Percentiles rank a stretch among this genome's conserved stretches.
These are phyloP conservation scores for Sphaerodactylus townsendi DNA, from an alignment of 2,113 vertebrate genomes.

Conservation along the genomic window DNA sequence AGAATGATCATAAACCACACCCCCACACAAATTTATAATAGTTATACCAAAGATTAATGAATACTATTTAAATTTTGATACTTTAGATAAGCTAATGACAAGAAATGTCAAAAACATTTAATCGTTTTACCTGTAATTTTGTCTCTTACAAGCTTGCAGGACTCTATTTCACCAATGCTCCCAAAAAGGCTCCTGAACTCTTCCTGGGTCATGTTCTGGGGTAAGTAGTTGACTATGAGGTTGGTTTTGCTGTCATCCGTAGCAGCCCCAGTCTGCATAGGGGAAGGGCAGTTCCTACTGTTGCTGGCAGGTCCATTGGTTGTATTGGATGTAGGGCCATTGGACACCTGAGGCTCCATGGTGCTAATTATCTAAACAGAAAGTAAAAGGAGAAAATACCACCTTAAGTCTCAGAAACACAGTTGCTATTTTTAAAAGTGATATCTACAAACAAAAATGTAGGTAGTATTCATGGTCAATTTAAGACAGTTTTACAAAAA, in stretches of 20 bases:
- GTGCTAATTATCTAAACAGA: slow-evolving; percentile 97
- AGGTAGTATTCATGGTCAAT: slow-evolving; percentile 72
- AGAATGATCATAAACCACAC: neutral
- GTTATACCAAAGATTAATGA: neutral
- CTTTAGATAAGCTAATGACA: accelerated
- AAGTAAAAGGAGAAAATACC: slow-evolving; percentile 45
- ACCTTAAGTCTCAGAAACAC: slow-evolving; percentile 66
- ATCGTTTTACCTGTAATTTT: slow-evolving; percentile 95
- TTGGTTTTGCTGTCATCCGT: slow-evolving; percentile 99
- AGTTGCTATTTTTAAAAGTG: slow-evolving; percentile 66
- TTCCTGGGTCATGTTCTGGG: slow-evolving; percentile 99
- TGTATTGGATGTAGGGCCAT: slow-evolving; percentile 95
- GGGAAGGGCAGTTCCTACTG: slow-evolving; percentile 98
- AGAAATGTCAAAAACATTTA: accelerated
- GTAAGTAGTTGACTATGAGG: slow-evolving; percentile 99
- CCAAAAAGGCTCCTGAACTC: slow-evolving; percentile 99
- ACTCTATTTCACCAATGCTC: slow-evolving; percentile 99
- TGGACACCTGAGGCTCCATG: slow-evolving; percentile 99
- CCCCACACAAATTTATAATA: neutral
- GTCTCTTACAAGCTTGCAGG: slow-evolving; percentile 99
- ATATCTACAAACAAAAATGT: slow-evolving; percentile 61
- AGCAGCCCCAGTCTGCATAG: slow-evolving; percentile 96
- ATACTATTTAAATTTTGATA: no score
- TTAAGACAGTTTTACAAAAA: slow-evolving; percentile 70
- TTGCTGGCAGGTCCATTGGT: slow-evolving; percentile 97